A percentile compares a stretch with the other conserved stretches of the same genome.
These are phyloP conservation scores for Xiphias gladius DNA, from an alignment of 2,113 vertebrate genomes.

Conservation along the genomic window DNA sequence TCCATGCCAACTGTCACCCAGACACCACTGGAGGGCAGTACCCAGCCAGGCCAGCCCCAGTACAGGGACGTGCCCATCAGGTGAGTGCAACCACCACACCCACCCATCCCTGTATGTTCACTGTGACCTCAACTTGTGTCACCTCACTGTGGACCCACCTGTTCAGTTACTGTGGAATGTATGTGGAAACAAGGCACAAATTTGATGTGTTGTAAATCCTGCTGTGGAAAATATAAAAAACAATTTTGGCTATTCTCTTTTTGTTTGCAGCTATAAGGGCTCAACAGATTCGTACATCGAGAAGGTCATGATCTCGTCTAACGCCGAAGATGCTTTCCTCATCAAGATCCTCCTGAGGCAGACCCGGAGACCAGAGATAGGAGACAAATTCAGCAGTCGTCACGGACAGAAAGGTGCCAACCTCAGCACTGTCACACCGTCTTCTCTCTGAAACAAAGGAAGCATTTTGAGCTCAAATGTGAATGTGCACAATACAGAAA, in stretches of 20 bases:
- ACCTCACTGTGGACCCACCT: neutral
- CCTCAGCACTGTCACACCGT: neutral
- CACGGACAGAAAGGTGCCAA: slow-evolving; percentile 96
- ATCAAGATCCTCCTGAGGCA: slow-evolving; percentile 99
- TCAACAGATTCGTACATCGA: slow-evolving; percentile 97
- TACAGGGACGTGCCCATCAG: slow-evolving; percentile 97
- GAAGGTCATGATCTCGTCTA: slow-evolving; percentile 99
- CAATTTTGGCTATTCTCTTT: neutral
- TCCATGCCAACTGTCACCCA: slow-evolving; percentile 99
- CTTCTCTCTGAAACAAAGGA: neutral
- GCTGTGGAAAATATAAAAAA: neutral
- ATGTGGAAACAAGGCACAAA: neutral
- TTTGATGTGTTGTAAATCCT: no score
- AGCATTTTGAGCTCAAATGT: neutral
- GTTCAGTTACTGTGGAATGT: neutral
- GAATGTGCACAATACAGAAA: neutral
- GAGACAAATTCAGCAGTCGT: slow-evolving; percentile 98
- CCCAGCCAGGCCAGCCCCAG: slow-evolving; percentile 92
- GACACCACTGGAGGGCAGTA: slow-evolving; percentile 95
- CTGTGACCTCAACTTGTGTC: neutral
- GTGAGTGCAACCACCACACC: slow-evolving; percentile 80
- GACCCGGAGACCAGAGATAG: slow-evolving; percentile 96
- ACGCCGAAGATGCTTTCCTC: slow-evolving; percentile 97
- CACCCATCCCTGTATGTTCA: neutral
- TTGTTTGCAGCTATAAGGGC: slow-evolving; percentile 92